phyloP scores from a whole-genome alignment of 1,140 invertebrate genomes.

The Atta colombica region DNA sequence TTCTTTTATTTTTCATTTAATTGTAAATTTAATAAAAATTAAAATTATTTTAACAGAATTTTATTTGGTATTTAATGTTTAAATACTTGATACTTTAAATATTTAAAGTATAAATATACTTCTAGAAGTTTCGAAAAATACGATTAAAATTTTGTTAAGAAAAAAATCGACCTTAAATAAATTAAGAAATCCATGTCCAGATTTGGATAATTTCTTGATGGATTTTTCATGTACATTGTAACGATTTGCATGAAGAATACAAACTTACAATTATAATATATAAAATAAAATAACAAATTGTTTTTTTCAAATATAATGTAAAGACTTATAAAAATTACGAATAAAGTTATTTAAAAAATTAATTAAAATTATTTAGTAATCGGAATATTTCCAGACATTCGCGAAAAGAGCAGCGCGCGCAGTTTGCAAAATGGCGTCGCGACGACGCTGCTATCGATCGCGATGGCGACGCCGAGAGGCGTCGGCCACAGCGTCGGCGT shows the following conservation, averaged over 20 bases:
- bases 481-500: constrained; percentile 68
- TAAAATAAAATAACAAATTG: neutral
- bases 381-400: neutral
- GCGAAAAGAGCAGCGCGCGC: constrained; percentile 28
- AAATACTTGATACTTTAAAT: neutral
- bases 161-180: neutral
- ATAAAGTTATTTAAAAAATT: neutral
- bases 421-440: constrained; percentile 80
- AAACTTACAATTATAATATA: neutral
- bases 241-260: neutral
- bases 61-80: neutral
- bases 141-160: neutral
- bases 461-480: constrained; percentile 81
- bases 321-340: neutral
- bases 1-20: neutral
- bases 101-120: neutral
- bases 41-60: neutral
- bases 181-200: neutral
- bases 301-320: neutral
- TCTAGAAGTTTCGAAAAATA: neutral
- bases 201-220: neutral
- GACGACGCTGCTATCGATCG: constrained; percentile 81
- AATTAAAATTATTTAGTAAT: too few relatives aligned
- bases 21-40: neutral
- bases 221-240: neutral